phyloP scores from a whole-genome alignment of 2,888 invertebrate genomes.

The Liposcelis brunnea region DNA sequence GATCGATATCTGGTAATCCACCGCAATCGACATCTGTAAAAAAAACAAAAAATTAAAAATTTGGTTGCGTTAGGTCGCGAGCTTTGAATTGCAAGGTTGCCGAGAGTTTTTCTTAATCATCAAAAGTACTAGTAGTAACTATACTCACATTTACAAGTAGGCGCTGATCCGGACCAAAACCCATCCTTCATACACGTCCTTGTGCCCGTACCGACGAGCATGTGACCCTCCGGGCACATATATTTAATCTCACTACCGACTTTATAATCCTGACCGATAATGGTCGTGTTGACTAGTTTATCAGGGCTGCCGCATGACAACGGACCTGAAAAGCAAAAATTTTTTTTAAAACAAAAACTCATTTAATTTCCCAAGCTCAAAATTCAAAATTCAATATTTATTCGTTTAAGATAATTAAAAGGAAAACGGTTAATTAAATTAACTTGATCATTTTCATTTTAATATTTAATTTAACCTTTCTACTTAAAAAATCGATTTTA shows the following conservation, averaged over 20 bases:
- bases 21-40: slow-evolving; percentile 70
- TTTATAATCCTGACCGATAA: slow-evolving; percentile 42
- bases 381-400: slow-evolving; percentile 7
- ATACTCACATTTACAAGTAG: slow-evolving; percentile 69
- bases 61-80: neutral
- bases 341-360: neutral
- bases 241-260: slow-evolving; percentile 58
- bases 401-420: neutral
- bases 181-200: slow-evolving; percentile 57
- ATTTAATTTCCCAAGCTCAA: no score
- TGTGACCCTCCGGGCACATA: slow-evolving; percentile 65
- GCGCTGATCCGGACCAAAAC: slow-evolving; percentile 67
- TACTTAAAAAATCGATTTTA: no score
- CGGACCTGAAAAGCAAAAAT: slow-evolving; percentile 49
- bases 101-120: neutral
- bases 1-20: slow-evolving; percentile 43
- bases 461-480: no score
- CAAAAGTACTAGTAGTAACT: neutral
- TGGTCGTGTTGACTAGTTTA: slow-evolving; percentile 64
- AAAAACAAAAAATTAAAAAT: slow-evolving; percentile 7
- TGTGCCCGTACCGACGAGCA: slow-evolving; percentile 49
- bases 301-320: slow-evolving; percentile 79
- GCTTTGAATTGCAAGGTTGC: neutral
- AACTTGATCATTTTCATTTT: no score
- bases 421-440: no score